A percentile compares a stretch with the other conserved stretches of the same genome.
phyloP scores from a whole-genome alignment of 2,797 vertebrate species.

The Pseudochromis fuscus region DNA sequence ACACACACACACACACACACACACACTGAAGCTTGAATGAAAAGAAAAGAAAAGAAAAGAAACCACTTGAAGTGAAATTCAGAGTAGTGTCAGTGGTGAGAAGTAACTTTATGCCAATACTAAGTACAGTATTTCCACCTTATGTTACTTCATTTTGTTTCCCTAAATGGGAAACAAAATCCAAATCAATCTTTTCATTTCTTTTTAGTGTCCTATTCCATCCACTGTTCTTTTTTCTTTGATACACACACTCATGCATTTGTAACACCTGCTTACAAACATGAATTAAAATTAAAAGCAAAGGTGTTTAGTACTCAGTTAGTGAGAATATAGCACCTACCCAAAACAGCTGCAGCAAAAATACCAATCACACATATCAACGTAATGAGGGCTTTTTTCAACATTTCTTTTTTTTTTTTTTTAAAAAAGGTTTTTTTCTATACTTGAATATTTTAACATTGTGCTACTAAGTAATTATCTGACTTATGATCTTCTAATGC shows the following conservation, averaged over 20 bases:
- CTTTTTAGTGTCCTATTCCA: not conserved
- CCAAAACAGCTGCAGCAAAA: too few species aligned
- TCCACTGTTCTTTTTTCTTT: not conserved
- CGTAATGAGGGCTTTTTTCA: too few species aligned
- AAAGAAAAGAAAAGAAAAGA: constrained; percentile 25
- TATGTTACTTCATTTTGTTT: not conserved
- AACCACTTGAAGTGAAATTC: constrained; percentile 23
- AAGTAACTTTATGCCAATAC: not conserved
- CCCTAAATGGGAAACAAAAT: too few species aligned
- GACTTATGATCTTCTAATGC: not conserved
- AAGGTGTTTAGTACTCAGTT: too few species aligned
- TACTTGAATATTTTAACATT: not conserved
- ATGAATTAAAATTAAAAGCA: too few species aligned
- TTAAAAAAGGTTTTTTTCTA: too few species aligned
- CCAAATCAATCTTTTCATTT: too few species aligned
- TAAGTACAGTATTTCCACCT: too few species aligned
- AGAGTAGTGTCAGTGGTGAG: not conserved
- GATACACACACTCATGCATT: not conserved
- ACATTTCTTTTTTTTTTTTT: too few species aligned
- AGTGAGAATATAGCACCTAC: too few species aligned
- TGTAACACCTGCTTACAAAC: too few species aligned
- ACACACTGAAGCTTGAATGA: constrained; percentile 27
- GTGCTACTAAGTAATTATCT: not conserved
- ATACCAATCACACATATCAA: too few species aligned
- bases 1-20: constrained; percentile 5